These are phyloP conservation scores for Sarcophaga subvicina DNA, from an alignment of 2,888 invertebrate genomes.

Conservation along the genomic window DNA sequence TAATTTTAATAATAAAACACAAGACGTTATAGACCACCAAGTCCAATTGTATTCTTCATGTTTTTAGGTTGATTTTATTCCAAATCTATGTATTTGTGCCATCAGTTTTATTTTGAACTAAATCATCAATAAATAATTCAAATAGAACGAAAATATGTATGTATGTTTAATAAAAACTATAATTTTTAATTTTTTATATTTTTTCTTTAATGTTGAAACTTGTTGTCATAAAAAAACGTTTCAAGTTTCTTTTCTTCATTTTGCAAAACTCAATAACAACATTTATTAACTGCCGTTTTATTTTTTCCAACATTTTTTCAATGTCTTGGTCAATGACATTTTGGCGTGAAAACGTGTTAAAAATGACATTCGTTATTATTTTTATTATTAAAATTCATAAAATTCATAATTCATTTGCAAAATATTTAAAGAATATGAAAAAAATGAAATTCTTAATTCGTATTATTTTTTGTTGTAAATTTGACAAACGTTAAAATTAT, in stretches of 20 bases:
- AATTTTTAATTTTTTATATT: conserved; percentile 6
- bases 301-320: conserved; percentile 39
- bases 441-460: background rate
- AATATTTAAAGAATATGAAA: conserved; percentile 1
- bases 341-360: conserved; percentile 57
- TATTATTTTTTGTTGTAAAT: background rate
- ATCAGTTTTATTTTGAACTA: no score
- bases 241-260: conserved; percentile 33
- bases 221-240: conserved; percentile 13
- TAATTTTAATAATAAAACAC: no score
- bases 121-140: no score
- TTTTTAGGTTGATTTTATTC: no score
- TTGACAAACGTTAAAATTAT: background rate
- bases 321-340: conserved; percentile 68
- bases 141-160: no score
- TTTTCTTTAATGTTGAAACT: background rate
- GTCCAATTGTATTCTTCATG: no score
- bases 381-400: conserved; percentile 19
- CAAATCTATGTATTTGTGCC: no score
- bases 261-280: conserved; percentile 23
- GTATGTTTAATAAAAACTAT: no score
- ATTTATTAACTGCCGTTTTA: conserved; percentile 28
- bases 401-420: background rate
- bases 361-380: conserved; percentile 33
- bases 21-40: no score